Evolutionary conservation across 2,113 vertebrate species (phyloP).

Genomic region (Mustela nigripes): DNA sequence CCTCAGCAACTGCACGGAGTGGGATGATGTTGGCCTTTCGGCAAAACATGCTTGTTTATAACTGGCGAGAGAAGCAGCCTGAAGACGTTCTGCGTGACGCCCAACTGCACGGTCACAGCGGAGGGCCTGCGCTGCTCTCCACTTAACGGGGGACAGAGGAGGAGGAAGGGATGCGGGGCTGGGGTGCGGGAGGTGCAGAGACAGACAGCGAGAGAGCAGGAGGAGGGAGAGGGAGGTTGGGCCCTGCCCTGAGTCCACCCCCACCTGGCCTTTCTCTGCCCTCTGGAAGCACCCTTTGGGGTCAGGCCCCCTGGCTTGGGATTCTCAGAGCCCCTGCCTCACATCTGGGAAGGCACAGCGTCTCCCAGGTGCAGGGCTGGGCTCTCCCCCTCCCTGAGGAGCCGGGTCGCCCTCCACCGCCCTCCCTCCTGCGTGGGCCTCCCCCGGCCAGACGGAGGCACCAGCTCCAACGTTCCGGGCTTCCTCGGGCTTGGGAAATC

Average conservation of each 20-base stretch:
- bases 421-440: neutral
- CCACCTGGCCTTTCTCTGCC: no score
- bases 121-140: neutral
- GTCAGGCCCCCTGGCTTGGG: neutral
- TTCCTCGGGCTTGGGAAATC: neutral
- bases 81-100: neutral
- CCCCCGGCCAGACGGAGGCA: accelerated
- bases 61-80: neutral
- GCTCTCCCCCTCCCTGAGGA: neutral
- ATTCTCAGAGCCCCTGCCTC: neutral
- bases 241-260: no score
- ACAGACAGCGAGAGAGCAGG: neutral
- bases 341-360: neutral
- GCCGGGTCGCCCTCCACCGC: neutral
- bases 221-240: neutral
- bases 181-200: neutral
- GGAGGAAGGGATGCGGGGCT: neutral
- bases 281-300: neutral
- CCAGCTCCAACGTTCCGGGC: neutral
- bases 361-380: neutral
- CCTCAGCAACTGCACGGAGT: neutral
- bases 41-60: neutral
- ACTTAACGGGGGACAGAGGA: accelerated
- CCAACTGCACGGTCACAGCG: neutral
- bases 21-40: neutral